Evolutionary conservation across 1,140 invertebrate genomes (phyloP), one percentile per base, ranked within the genome.

Genomic region (Aphis craccivora): DNA sequence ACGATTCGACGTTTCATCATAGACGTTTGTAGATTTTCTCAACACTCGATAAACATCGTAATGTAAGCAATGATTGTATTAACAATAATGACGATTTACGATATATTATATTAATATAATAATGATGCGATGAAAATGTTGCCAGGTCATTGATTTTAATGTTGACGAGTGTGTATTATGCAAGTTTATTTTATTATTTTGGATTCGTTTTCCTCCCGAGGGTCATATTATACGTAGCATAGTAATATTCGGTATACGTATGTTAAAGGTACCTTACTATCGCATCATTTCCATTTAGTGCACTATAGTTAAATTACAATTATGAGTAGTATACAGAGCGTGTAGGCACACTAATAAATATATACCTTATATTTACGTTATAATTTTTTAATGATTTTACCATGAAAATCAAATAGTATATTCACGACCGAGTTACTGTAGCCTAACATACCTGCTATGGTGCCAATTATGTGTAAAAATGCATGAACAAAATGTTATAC

Each of bases 91-190:
- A 76, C 30, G 60, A n/a, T 76, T 76, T 4, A 76, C 60, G 60
- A 76, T 76, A 40, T 40, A 40, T 40, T 18, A 84, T 45, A n/a
- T n/a, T n/a, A 84, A 37, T 83, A 53, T 83, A 30, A 92, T 51
- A 40, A 30, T 84, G 84, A 48, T 37, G 23, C 20, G 6, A 55
- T 53, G 35, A n/a, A 84, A 86, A 93, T 86, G 48, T 93, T 93
- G 91, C 81, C 48, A 55, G 81, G 48, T 93, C 91, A 93, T 93
- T 93, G 81, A 25, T 86, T 93, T 93, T 93, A 93, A 93, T 67
- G 81, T 86, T 51, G 35, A 55, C 37, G 6, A 60, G 23, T 60
- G 11, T n/a, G 25, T 55, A 37, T 43, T 67, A 76, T 76, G n/a
- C 60, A 76, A n/a, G 60, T 76, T 76, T n/a, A n/a, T n/a, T 18